phyloP scores from a whole-genome alignment of 2,797 vertebrate species.

The Melanogrammus aeglefinus region DNA sequence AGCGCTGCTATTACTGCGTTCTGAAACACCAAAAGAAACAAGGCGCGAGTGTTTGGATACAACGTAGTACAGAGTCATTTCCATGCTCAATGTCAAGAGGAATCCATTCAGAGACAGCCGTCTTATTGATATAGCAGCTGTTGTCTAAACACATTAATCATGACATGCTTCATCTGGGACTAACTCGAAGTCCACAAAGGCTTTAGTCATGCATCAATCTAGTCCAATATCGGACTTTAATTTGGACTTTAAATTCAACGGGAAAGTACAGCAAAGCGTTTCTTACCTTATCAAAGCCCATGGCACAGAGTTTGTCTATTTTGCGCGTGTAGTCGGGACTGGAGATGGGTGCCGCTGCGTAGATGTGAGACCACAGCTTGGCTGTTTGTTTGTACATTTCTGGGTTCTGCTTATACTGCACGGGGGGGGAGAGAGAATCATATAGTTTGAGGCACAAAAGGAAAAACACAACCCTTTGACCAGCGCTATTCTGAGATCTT shows the following conservation, averaged over 20 bases:
- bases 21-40: conserved; percentile 55
- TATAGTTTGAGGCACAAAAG: background rate
- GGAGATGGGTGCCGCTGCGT: conserved; percentile 92
- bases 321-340: conserved; percentile 97
- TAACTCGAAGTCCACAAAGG: background rate
- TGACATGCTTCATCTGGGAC: background rate
- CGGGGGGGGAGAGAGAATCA: conserved; percentile 25
- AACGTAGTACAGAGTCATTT: background rate
- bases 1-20: conserved; percentile 99
- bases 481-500: background rate
- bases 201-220: background rate
- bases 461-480: background rate
- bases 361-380: conserved; percentile 95
- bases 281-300: conserved; percentile 99
- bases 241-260: background rate
- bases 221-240: background rate
- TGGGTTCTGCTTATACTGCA: conserved; percentile 95
- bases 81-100: background rate
- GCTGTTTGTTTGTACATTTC: conserved; percentile 99
- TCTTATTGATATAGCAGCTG: background rate
- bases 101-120: background rate
- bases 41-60: background rate
- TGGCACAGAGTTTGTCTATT: conserved; percentile 99
- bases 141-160: background rate
- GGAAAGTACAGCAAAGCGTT: conserved; percentile 12